Conservation (phyloP, 2,113 vertebrate species). For the Lampris incognitus region DNA sequence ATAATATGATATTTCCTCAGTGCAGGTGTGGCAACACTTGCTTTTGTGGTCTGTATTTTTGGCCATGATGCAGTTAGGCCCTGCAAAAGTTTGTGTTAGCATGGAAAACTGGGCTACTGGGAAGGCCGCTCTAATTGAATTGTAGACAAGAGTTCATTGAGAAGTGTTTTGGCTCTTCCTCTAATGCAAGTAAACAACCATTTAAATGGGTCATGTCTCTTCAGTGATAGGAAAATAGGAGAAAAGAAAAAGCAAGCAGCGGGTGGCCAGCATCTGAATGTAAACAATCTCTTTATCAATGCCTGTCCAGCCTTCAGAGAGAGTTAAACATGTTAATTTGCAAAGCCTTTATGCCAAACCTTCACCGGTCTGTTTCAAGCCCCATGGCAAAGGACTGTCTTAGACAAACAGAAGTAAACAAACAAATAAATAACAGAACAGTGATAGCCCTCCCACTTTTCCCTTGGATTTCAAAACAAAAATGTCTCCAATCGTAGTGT, state of each 20-base stretch:
- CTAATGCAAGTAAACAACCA: constrained; percentile 86
- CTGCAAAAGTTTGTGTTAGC: constrained; percentile 55
- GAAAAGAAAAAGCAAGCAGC: constrained; percentile 72
- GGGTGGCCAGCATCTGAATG: constrained; percentile 79
- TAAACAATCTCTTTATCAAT: constrained; percentile 80
- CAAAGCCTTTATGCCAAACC: constrained; percentile 45
- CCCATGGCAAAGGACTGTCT: constrained; percentile 25
- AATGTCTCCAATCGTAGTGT: constrained; percentile 31
- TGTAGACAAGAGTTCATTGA: constrained; percentile 88
- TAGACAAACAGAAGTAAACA: constrained; percentile 28
- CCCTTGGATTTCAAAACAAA: constrained; percentile 40
- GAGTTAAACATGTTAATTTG: constrained; percentile 81
- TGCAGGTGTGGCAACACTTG: constrained; percentile 37
- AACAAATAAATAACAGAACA: constrained; percentile 34
- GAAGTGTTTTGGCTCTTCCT: constrained; percentile 80
- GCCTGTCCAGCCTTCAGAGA: constrained; percentile 79
- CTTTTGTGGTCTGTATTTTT: constrained; percentile 29
- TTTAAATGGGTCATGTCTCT: constrained; percentile 85
- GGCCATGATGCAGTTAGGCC: constrained; percentile 36
- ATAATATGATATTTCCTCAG: background rate
- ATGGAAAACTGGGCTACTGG: constrained; percentile 71
- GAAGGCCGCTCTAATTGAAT: constrained; percentile 85
- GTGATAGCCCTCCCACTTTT: constrained; percentile 33
- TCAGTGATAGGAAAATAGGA: constrained; percentile 74
- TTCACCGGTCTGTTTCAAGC: constrained; percentile 26